A percentile compares a stretch with the other conserved stretches of the same genome.
These are phyloP conservation scores for Forbesichthys agassizii DNA, from an alignment of 2,113 vertebrate species.

Conservation along the genomic window DNA sequence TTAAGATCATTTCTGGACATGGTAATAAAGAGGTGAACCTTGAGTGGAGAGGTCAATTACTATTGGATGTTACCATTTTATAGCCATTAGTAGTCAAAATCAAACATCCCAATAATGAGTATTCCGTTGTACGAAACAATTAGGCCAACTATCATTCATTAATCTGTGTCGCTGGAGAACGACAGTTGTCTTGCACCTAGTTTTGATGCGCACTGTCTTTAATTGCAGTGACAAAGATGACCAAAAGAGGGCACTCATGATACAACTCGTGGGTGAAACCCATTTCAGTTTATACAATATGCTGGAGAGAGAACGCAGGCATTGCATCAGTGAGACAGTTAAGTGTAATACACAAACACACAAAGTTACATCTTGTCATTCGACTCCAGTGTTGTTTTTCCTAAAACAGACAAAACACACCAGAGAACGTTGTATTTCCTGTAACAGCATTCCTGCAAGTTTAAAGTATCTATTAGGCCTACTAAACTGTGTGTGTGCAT, in stretches of 20 bases:
- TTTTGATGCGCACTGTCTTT: no score
- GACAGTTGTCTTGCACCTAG: no score
- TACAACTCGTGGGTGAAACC: neutral
- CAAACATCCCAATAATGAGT: no score
- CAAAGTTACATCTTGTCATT: neutral
- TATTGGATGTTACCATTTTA: no score
- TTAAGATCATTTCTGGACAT: slow-evolving; percentile 8
- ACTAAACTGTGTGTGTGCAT: neutral
- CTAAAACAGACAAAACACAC: neutral
- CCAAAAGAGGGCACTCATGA: slow-evolving; percentile 41
- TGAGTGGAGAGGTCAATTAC: neutral
- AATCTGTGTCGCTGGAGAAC: no score
- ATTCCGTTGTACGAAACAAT: no score
- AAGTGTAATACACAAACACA: neutral
- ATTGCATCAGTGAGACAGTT: no score
- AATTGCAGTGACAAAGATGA: slow-evolving; percentile 14
- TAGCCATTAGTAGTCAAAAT: neutral
- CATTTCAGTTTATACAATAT: neutral
- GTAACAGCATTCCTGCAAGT: neutral
- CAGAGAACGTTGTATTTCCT: neutral
- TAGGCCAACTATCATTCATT: no score
- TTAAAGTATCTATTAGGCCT: neutral
- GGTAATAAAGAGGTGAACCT: slow-evolving; percentile 10
- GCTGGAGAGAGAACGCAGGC: neutral
- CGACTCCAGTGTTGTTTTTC: neutral